Evolutionary conservation across 2,797 vertebrate genomes (phyloP).

Genomic region (Limosa lapponica): DNA sequence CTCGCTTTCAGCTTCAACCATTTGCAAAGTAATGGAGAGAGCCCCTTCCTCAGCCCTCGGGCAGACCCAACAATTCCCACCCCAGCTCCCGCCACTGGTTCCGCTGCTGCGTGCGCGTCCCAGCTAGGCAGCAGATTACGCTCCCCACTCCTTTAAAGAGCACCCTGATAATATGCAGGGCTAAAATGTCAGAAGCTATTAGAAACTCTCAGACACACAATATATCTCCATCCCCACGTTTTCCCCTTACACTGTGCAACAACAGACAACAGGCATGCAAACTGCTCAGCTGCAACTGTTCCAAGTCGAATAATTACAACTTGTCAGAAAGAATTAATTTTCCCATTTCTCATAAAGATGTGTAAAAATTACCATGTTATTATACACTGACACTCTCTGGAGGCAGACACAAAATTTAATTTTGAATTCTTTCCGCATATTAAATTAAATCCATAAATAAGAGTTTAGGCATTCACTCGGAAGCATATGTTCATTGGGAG

Average conservation of each 20-base stretch:
- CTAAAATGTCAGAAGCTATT: conserved; percentile 84
- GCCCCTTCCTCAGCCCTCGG: neutral
- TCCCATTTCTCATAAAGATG: conserved; percentile 99
- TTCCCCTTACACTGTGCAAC: conserved; percentile 86
- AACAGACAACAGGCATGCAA: conserved; percentile 94
- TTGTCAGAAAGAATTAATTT: conserved; percentile 99
- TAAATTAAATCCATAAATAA: conserved; percentile 99
- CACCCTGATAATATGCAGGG: conserved; percentile 79
- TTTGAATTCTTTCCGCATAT: conserved; percentile 99
- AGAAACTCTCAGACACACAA: conserved; percentile 81
- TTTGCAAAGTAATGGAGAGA: neutral
- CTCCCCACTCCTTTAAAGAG: conserved; percentile 68
- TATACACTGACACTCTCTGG: conserved; percentile 99
- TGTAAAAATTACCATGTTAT: conserved; percentile 99
- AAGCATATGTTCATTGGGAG: conserved; percentile 99
- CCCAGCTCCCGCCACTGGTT: neutral
- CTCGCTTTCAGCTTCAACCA: conserved; percentile 17
- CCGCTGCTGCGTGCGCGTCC: neutral
- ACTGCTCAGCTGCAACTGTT: conserved; percentile 99
- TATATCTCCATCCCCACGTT: conserved; percentile 82
- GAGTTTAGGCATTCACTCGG: conserved; percentile 98
- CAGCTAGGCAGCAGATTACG: conserved; percentile 62
- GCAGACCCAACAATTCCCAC: neutral
- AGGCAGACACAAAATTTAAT: conserved; percentile 99
- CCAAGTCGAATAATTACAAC: conserved; percentile 99